Conservation (phyloP, 1,140 invertebrate genomes). For the Oppia nitens region DNA sequence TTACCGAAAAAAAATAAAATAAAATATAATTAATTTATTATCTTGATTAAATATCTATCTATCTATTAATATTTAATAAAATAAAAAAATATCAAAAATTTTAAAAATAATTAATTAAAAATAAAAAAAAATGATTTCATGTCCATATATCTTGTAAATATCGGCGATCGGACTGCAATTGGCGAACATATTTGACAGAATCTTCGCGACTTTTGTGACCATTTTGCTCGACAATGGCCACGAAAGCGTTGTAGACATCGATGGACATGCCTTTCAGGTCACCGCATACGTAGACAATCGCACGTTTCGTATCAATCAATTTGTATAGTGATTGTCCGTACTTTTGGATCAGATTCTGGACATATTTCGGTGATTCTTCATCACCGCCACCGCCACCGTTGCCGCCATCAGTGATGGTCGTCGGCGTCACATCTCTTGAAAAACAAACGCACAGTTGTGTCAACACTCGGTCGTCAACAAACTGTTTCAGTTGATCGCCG, state of each 20-base stretch:
- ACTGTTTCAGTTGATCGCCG: constrained; percentile 37
- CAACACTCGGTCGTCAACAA: constrained; percentile 32
- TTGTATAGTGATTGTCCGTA: constrained; percentile 37
- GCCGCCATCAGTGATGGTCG: background rate
- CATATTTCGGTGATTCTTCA: constrained; percentile 25
- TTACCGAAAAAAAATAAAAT: too few species aligned
- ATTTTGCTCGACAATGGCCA: constrained; percentile 34
- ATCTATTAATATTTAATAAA: too few species aligned
- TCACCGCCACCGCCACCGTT: background rate
- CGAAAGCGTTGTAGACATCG: constrained; percentile 42
- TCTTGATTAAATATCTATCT: too few species aligned
- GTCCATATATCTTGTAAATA: constrained; percentile 35
- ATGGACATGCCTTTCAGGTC: constrained; percentile 53
- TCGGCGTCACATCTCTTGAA: constrained; percentile 37
- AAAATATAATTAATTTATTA: too few species aligned
- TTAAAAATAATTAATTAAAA: background rate
- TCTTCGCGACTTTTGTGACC: constrained; percentile 23
- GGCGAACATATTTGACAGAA: constrained; percentile 25
- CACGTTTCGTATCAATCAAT: constrained; percentile 37
- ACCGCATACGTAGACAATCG: constrained; percentile 54
- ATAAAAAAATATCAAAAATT: too few species aligned
- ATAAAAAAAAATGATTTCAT: constrained; percentile 14
- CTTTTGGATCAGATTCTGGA: constrained; percentile 38
- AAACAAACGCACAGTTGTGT: constrained; percentile 41
- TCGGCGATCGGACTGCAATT: constrained; percentile 27